phyloP scores from a whole-genome alignment of 2,888 invertebrate species.

The Megaustenia siamemsis region DNA sequence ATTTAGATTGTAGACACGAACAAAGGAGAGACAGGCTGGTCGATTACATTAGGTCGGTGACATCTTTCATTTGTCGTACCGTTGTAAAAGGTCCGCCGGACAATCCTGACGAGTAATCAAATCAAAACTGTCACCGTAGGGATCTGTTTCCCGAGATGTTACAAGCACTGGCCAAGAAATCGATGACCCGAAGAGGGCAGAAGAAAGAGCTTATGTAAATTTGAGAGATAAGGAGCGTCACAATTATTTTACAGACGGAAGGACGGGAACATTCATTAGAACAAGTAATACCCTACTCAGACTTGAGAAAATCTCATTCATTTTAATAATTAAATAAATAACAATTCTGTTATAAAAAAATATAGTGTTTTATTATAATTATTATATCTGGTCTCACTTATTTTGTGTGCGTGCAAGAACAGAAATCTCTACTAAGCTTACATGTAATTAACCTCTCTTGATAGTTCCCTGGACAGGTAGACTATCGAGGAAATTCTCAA shows the following conservation, averaged over 20 bases:
- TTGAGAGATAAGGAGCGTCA: neutral
- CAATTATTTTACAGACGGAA: neutral
- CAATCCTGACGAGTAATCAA: slow-evolving; percentile 23
- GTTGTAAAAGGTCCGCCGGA: neutral
- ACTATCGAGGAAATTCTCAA: no score
- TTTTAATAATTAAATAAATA: no score
- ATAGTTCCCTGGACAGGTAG: no score
- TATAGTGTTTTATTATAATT: no score
- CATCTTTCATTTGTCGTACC: neutral
- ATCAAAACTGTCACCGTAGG: neutral
- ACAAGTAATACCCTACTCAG: no score
- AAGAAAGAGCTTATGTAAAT: neutral
- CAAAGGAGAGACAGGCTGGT: neutral
- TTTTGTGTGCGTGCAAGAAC: no score
- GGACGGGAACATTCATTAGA: no score
- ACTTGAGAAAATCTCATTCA: no score
- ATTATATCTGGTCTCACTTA: no score
- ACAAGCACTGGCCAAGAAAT: neutral
- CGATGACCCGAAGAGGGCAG: neutral
- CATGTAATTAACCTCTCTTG: no score
- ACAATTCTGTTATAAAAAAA: no score
- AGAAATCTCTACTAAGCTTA: no score
- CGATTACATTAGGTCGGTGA: neutral
- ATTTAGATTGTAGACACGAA: neutral
- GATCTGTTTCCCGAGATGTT: neutral